Percentiles rank a stretch among this genome's conserved stretches.
Evolutionary conservation across 2,888 invertebrate species (phyloP).

Genomic region (Allolobophora icterica): DNA sequence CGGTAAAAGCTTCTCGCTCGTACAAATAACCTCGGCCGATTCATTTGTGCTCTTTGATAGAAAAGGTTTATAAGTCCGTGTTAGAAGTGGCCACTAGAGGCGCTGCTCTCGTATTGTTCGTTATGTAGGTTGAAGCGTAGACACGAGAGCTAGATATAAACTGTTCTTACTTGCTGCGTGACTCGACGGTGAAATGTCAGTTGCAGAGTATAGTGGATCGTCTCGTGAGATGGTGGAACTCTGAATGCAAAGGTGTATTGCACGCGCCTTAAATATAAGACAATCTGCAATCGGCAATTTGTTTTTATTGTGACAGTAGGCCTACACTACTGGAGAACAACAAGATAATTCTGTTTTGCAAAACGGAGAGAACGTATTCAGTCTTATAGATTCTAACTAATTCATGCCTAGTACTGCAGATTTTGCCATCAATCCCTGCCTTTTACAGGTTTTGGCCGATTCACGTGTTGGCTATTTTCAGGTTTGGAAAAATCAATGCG

Average conservation of each 20-base stretch:
- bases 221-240: neutral
- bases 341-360: too few species aligned
- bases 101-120: neutral
- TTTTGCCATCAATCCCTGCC: too few species aligned
- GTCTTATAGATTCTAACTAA: too few species aligned
- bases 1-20: slow-evolving; percentile 6
- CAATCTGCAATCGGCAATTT: neutral
- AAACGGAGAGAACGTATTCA: too few species aligned
- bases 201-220: neutral
- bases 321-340: too few species aligned
- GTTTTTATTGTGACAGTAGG: too few species aligned
- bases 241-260: neutral
- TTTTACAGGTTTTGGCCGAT: too few species aligned
- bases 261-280: neutral
- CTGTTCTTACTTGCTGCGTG: neutral
- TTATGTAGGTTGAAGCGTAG: neutral
- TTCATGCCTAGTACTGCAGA: too few species aligned
- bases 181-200: neutral
- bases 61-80: neutral
- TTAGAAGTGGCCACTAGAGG: neutral
- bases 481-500: too few species aligned
- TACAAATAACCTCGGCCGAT: neutral
- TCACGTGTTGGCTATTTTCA: too few species aligned
- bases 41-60: neutral
- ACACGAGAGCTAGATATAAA: neutral